Base-by-base conservation (phyloP, 1,140 invertebrate genomes). In the Pachyrhynchus sulphureomaculatus region DNA sequence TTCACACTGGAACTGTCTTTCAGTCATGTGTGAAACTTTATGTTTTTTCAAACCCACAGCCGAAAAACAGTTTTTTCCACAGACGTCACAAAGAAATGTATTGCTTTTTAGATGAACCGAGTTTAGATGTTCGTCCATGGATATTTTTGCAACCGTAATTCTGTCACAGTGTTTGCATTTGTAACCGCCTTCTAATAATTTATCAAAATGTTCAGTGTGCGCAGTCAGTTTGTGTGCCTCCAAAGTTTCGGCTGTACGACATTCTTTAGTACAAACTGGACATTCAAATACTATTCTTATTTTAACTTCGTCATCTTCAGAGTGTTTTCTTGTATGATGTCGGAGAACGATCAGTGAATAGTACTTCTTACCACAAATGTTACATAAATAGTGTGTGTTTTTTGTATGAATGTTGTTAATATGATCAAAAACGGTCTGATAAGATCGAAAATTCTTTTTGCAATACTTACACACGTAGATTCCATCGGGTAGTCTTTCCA, bases 1-100 rank as follows among this genome's bases (percentile, higher is more conserved):
- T 23, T 83, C 81, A 69, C 88, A 90, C 0, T 84, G 81, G 26
- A 53, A 36, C 5, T 15, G 26, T 12, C 29, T 42, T 21, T 21
- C 13, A 4, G n/a, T 33, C 0, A 15, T 36, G 20, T 61, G 58
- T 5, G 33, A n/a, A 8, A 18, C 10, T 36, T 53, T 37, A 33
- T 64, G 62, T 33, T 39, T 58, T 12, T 17, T 34, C 15, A 64
- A 34, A 12, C 36, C 49, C 10, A 15, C 12, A 13, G 44, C 4
- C 2, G 34, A 41, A 34, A 13, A 52, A 34, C 52, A 65, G 20
- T 29, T 37, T 8, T 39, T 45, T 12, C 56, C 57, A 26, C 63
- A 65, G 12, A 8, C 18, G 12, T 26, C 21, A 10, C 63, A 65
- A 4, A 37, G 3, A 15, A 42, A 45, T 0, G 12, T 37, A 8